A percentile compares a stretch with the other conserved stretches of the same genome.
These are phyloP conservation scores for Tridacna gigas DNA, from an alignment of 2,888 invertebrate species.

Conservation along the genomic window DNA sequence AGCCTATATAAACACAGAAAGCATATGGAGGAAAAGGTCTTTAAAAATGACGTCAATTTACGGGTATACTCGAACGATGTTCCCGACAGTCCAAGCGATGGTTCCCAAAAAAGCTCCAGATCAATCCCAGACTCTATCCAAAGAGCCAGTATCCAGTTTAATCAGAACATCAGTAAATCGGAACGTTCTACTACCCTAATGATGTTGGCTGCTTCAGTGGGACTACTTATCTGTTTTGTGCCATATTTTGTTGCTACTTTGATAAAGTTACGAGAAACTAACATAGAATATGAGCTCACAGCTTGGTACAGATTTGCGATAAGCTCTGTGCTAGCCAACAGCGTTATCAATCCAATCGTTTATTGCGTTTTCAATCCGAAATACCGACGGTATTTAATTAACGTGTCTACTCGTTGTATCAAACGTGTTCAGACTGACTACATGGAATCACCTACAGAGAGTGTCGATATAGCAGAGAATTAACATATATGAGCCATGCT, in stretches of 20 bases:
- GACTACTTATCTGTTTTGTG: conserved; percentile 7
- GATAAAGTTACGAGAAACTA: background rate
- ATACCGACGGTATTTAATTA: background rate
- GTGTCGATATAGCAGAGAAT: background rate
- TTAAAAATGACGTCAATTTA: too few relatives aligned
- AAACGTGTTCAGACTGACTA: background rate
- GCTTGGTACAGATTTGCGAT: conserved; percentile 21
- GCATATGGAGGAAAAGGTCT: background rate
- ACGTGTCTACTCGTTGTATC: background rate
- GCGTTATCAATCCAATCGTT: conserved; percentile 12
- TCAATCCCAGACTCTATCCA: background rate
- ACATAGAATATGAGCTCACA: conserved; percentile 9
- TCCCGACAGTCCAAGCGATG: background rate
- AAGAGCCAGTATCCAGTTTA: conserved; percentile 2
- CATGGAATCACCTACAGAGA: background rate
- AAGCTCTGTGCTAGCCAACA: conserved; percentile 16
- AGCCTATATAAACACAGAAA: conserved; percentile 13
- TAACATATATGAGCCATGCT: too few relatives aligned
- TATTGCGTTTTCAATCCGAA: conserved; percentile 12
- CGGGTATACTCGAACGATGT: background rate
- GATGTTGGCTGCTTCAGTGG: conserved; percentile 16
- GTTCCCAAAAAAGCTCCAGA: background rate
- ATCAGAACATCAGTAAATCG: conserved; percentile 13
- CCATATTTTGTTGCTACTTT: conserved; percentile 17
- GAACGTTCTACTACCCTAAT: conserved; percentile 13